Conservation (phyloP, 2,113 vertebrate species). For the Oreochromis aureus region DNA sequence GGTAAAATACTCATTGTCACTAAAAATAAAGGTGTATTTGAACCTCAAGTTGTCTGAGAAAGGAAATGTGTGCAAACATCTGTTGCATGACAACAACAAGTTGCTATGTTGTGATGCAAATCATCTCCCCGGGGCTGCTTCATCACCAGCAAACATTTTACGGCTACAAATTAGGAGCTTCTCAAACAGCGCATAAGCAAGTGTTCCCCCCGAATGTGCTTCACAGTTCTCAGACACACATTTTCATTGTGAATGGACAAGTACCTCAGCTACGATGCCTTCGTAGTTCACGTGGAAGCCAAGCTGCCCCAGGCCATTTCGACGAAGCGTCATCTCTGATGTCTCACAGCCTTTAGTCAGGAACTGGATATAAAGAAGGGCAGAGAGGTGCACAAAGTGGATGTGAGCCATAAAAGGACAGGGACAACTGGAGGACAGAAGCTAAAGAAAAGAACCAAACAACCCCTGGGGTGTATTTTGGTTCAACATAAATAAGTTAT, state of each 20-base stretch:
- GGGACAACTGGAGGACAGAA: neutral
- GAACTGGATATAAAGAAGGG: slow-evolving; percentile 62
- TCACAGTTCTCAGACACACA: neutral
- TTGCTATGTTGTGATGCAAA: neutral
- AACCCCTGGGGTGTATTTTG: neutral
- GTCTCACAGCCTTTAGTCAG: slow-evolving; percentile 95
- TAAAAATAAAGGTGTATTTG: neutral
- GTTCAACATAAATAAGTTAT: neutral
- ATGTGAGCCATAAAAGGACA: neutral
- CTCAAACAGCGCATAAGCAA: neutral
- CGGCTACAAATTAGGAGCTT: neutral
- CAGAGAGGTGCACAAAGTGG: neutral
- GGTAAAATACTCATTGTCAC: neutral
- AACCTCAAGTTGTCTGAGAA: neutral
- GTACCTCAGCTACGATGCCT: slow-evolving; percentile 92
- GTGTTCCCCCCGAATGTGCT: neutral
- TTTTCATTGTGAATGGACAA: neutral
- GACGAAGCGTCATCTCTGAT: slow-evolving; percentile 92
- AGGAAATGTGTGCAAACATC: neutral
- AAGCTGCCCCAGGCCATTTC: slow-evolving; percentile 94
- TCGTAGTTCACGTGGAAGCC: slow-evolving; percentile 99
- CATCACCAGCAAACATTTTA: neutral
- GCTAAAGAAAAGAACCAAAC: neutral
- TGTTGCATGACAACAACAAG: neutral
- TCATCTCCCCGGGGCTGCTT: neutral